Evolutionary conservation across 2,888 invertebrate species (phyloP).

Genomic region (Nephrotoma appendiculata): DNA sequence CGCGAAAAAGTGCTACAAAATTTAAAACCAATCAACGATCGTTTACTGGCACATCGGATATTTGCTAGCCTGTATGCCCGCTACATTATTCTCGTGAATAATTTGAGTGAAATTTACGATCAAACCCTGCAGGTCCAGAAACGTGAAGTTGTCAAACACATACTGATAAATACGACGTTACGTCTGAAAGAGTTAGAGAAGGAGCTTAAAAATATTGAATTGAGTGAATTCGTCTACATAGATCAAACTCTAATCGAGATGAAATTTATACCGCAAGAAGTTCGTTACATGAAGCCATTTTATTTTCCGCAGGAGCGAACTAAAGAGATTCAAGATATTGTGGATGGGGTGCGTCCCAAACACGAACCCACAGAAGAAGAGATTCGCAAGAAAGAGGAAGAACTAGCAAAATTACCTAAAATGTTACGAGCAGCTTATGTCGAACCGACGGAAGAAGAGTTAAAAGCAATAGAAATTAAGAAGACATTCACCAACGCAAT

Average conservation of each 20-base stretch:
- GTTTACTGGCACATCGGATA: slow-evolving; percentile 21
- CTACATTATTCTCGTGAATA: slow-evolving; percentile 26
- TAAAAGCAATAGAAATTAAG: slow-evolving; percentile 13
- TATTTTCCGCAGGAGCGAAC: slow-evolving; percentile 37
- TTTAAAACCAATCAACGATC: slow-evolving; percentile 19
- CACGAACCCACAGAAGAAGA: slow-evolving; percentile 11
- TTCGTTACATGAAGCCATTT: slow-evolving; percentile 38
- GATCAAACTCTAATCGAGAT: slow-evolving; percentile 49
- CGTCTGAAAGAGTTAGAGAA: slow-evolving; percentile 39
- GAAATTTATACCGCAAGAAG: slow-evolving; percentile 45
- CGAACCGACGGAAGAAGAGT: slow-evolving; percentile 8
- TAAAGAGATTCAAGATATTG: slow-evolving; percentile 20
- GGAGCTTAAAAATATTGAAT: slow-evolving; percentile 36
- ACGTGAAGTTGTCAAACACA: slow-evolving; percentile 19
- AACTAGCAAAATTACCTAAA: neutral
- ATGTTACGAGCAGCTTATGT: slow-evolving; percentile 7
- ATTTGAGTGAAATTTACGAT: slow-evolving; percentile 24
- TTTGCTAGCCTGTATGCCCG: slow-evolving; percentile 25
- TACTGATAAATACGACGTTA: slow-evolving; percentile 22
- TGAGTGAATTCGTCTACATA: slow-evolving; percentile 46
- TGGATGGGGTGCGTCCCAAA: slow-evolving; percentile 11
- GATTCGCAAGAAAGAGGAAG: neutral
- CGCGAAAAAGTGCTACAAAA: slow-evolving; percentile 23
- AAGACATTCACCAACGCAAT: slow-evolving; percentile 20
- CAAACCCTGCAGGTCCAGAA: slow-evolving; percentile 30